These are phyloP conservation scores for Perdita meconis DNA, from an alignment of 2,888 invertebrate genomes.

Conservation along the genomic window DNA sequence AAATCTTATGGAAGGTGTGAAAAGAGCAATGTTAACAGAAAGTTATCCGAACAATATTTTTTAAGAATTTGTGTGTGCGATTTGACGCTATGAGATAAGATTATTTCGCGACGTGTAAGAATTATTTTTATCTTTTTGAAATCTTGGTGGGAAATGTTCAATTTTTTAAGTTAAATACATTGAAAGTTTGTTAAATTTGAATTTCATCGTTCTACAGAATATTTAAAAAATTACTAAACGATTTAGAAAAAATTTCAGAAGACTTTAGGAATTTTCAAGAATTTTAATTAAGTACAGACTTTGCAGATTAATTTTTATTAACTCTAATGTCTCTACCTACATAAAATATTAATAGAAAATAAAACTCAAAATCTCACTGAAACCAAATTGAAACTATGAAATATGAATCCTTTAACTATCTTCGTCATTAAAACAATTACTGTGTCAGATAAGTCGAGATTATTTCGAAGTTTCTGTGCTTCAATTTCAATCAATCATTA, in stretches of 20 bases:
- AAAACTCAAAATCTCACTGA: no score
- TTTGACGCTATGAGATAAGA: slow-evolving; percentile 24
- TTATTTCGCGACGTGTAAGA: slow-evolving; percentile 11
- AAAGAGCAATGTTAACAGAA: not conserved
- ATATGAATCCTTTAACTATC: no score
- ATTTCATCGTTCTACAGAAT: not conserved
- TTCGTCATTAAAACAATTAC: no score
- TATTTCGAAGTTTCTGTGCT: no score
- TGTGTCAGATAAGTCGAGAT: no score
- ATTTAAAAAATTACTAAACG: not conserved
- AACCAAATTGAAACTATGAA: no score
- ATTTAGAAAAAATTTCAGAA: not conserved
- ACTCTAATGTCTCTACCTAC: no score
- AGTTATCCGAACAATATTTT: slow-evolving; percentile 20
- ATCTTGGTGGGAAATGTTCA: not conserved
- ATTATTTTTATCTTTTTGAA: not conserved
- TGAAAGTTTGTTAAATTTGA: not conserved
- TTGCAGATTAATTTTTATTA: no score
- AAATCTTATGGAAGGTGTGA: not conserved
- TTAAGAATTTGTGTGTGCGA: not conserved
- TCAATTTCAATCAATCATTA: not conserved
- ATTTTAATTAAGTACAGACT: not conserved
- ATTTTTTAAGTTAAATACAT: not conserved
- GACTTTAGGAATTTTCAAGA: not conserved
- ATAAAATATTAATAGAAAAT: no score